Percentiles rank a stretch among this genome's conserved stretches.
These are phyloP conservation scores for Okamejei kenojei DNA, from an alignment of 2,797 vertebrate genomes.

Conservation along the genomic window DNA sequence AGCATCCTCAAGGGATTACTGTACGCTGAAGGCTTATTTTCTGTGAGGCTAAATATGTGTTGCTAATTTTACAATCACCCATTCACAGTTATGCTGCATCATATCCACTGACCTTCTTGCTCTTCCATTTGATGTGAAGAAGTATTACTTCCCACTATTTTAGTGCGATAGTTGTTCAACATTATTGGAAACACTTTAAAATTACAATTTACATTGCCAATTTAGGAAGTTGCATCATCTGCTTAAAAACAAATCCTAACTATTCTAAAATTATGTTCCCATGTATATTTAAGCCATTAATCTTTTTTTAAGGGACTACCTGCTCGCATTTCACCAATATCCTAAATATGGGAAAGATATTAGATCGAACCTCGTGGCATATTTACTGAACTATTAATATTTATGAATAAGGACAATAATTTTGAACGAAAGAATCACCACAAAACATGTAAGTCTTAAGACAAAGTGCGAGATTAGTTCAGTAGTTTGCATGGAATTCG, in stretches of 20 bases:
- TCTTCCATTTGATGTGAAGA: background rate
- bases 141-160: background rate
- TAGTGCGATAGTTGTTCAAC: background rate
- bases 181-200: background rate
- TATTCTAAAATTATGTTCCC: background rate
- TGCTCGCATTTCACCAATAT: background rate
- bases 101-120: background rate
- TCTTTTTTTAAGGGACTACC: background rate
- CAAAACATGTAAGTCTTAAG: background rate
- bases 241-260: background rate
- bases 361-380: background rate
- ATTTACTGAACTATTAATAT: background rate
- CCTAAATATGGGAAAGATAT: background rate
- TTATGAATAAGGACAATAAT: background rate
- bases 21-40: conserved; percentile 8
- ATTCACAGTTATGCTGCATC: conserved; percentile 20
- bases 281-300: background rate
- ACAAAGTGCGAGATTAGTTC: background rate
- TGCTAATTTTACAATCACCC: conserved; percentile 5
- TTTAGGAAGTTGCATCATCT: background rate
- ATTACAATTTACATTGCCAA: background rate
- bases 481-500: background rate
- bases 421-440: background rate
- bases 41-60: background rate
- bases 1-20: background rate